These are phyloP conservation scores for Actenoides hombroni DNA, from an alignment of 2,113 vertebrate genomes.

Conservation along the genomic window DNA sequence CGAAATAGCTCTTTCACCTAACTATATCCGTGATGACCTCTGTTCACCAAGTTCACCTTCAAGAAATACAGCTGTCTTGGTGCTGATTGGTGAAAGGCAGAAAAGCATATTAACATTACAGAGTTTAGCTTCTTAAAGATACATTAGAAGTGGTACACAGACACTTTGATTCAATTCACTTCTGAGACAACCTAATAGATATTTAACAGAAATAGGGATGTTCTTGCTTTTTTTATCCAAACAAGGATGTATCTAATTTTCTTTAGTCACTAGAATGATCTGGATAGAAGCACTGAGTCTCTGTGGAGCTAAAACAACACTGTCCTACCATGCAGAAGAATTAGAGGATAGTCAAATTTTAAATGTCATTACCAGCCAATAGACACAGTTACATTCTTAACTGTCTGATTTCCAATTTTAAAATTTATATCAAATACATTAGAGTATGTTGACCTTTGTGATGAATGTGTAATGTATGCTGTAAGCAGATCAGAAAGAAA, in stretches of 20 bases:
- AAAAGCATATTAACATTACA: background rate
- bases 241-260: background rate
- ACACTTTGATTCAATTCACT: background rate
- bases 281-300: background rate
- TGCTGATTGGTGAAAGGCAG: background rate
- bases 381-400: background rate
- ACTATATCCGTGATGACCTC: background rate
- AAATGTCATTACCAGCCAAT: background rate
- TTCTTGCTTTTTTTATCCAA: background rate
- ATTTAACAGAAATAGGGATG: background rate
- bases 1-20: background rate
- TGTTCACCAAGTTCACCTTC: background rate
- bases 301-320: background rate
- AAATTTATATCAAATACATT: background rate
- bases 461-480: slow-evolving; percentile 10
- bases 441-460: slow-evolving; percentile 27
- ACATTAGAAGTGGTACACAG: background rate
- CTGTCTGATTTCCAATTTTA: background rate
- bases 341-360: background rate
- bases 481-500: slow-evolving; percentile 24
- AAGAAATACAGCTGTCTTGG: background rate
- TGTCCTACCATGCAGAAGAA: background rate
- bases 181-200: background rate
- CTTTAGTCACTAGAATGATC: background rate
- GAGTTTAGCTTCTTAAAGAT: background rate